Conservation (phyloP, 92 coral and sea anemone genomes). For the Siderastrea siderea region DNA sequence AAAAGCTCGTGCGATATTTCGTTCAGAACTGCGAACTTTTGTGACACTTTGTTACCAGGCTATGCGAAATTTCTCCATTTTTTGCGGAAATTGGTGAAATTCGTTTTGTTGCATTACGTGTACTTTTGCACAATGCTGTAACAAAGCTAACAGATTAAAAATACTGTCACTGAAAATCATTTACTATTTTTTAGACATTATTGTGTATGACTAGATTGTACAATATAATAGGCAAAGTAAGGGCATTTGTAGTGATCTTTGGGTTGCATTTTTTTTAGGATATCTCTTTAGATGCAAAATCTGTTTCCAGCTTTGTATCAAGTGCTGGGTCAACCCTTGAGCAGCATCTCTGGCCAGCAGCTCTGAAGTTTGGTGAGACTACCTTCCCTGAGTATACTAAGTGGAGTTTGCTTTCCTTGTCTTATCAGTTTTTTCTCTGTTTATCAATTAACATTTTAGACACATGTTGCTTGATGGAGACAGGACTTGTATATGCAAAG, state of each 20-base stretch:
- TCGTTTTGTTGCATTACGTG: too few relatives aligned
- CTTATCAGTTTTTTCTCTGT: not conserved
- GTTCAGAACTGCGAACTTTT: too few relatives aligned
- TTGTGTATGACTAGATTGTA: too few relatives aligned
- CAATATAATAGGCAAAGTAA: too few relatives aligned
- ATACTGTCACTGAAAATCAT: too few relatives aligned
- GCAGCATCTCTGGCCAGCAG: conserved; percentile 96
- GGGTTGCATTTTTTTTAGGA: conserved; percentile 53
- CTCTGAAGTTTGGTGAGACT: conserved; percentile 93
- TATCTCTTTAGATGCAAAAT: conserved; percentile 72
- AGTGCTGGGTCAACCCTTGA: conserved; percentile 83
- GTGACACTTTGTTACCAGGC: too few relatives aligned
- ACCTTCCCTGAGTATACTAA: not conserved
- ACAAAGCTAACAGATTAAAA: too few relatives aligned
- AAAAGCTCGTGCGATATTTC: too few relatives aligned
- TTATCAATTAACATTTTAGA: conserved; percentile 47
- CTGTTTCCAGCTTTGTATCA: conserved; percentile 78
- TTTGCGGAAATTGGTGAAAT: too few relatives aligned
- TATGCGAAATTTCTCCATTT: too few relatives aligned
- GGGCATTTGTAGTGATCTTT: not conserved
- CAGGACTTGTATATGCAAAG: conserved; percentile 88
- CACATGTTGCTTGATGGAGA: conserved; percentile 90
- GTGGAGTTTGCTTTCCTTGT: not conserved
- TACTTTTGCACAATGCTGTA: too few relatives aligned
- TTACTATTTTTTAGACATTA: too few relatives aligned